phyloP scores from a whole-genome alignment of 2,797 vertebrate genomes.

The Clarias fuscus region DNA sequence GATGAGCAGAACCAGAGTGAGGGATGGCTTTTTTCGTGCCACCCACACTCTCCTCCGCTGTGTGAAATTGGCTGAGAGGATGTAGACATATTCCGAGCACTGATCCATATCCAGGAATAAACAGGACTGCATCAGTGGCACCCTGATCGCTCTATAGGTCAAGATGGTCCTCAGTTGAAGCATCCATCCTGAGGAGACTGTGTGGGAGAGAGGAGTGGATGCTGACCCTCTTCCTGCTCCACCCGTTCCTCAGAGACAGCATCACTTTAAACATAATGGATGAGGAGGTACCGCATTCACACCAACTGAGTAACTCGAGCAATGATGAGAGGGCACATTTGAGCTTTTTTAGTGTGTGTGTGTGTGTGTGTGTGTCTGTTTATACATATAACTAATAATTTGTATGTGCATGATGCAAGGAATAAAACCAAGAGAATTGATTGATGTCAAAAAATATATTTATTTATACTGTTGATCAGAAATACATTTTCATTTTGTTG shows the following conservation, averaged over 20 bases:
- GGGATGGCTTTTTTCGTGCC: constrained; percentile 76
- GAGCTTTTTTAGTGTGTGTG: background rate
- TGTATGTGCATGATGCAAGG: background rate
- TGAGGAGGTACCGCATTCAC: constrained; percentile 54
- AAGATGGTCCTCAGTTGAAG: constrained; percentile 67
- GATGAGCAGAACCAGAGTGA: constrained; percentile 57
- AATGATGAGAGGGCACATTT: background rate
- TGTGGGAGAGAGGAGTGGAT: constrained; percentile 61
- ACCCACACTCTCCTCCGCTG: constrained; percentile 77
- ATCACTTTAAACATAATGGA: constrained; percentile 59
- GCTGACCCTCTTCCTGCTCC: constrained; percentile 9
- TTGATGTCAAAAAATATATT: too few relatives aligned
- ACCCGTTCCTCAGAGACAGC: constrained; percentile 7
- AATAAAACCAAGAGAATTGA: background rate
- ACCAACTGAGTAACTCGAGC: constrained; percentile 27
- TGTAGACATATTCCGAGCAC: constrained; percentile 85
- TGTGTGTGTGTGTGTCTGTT: background rate
- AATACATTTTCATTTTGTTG: background rate
- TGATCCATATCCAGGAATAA: constrained; percentile 83
- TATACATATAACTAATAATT: too few relatives aligned
- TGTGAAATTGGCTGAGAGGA: constrained; percentile 84
- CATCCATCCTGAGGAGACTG: constrained; percentile 72
- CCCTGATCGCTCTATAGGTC: constrained; percentile 75
- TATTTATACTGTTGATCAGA: background rate
- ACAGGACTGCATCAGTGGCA: constrained; percentile 72